Evolutionary conservation across 2,113 vertebrate species (phyloP).

Genomic region (Trogon surrucura): DNA sequence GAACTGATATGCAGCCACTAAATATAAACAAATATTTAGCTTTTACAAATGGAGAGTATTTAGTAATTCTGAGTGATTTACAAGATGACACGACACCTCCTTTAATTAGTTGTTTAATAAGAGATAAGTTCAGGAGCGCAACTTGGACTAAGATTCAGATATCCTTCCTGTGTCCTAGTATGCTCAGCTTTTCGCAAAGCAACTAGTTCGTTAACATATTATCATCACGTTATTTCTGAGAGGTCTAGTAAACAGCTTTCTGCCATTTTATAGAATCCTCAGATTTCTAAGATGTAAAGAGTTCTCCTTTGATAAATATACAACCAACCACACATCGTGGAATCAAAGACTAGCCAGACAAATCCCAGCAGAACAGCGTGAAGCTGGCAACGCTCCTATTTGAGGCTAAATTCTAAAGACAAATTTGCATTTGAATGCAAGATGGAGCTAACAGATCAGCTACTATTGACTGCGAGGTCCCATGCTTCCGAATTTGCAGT

Average conservation of each 20-base stretch:
- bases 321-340: background rate
- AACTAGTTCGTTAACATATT: background rate
- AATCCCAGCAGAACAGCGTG: background rate
- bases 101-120: conserved; percentile 15
- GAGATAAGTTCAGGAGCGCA: conserved; percentile 4
- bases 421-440: conserved; percentile 51
- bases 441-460: background rate
- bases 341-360: conserved; percentile 15
- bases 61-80: conserved; percentile 22
- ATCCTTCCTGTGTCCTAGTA: background rate
- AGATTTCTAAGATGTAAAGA: background rate
- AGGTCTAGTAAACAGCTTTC: background rate
- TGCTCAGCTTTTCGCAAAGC: background rate
- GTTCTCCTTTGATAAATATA: background rate
- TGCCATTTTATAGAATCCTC: background rate
- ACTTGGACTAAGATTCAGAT: background rate
- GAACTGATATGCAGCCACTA: background rate
- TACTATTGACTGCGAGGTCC: background rate
- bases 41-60: conserved; percentile 34
- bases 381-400: conserved; percentile 24
- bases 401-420: conserved; percentile 12
- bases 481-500: background rate
- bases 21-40: conserved; percentile 36
- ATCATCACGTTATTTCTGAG: background rate
- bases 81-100: background rate